A percentile compares a stretch with the other conserved stretches of the same genome.
phyloP scores from a whole-genome alignment of 2,113 vertebrate species.

The Bubo bubo region DNA sequence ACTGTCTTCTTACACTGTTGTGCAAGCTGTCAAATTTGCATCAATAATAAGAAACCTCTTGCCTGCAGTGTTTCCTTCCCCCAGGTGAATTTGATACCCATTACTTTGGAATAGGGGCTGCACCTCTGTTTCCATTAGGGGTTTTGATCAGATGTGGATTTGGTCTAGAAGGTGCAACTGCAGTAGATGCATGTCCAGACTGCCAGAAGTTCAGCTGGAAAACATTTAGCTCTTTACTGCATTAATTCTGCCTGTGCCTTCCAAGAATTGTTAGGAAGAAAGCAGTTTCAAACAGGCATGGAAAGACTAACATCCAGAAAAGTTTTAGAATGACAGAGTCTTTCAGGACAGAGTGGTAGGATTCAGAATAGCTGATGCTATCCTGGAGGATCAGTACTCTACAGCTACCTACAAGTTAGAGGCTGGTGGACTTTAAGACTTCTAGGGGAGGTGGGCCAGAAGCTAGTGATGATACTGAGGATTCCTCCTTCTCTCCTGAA shows the following conservation, averaged over 20 bases:
- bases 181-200: rapidly evolving
- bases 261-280: background rate
- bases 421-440: background rate
- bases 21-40: background rate
- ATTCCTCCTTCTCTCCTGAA: background rate
- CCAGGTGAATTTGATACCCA: background rate
- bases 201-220: background rate
- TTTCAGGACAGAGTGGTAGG: background rate
- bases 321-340: background rate
- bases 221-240: background rate
- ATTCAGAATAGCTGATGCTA: background rate
- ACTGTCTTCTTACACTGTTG: background rate
- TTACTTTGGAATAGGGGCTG: background rate
- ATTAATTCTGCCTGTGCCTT: background rate
- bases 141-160: background rate
- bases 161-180: background rate
- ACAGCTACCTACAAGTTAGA: background rate
- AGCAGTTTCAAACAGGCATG: background rate
- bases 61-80: background rate
- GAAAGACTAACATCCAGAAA: background rate
- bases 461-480: background rate
- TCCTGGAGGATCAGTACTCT: background rate
- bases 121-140: background rate
- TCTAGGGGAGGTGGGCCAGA: background rate
- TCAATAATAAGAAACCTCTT: background rate